Evolutionary conservation across 2,113 vertebrate species (phyloP).

Genomic region (Uria aalge): DNA sequence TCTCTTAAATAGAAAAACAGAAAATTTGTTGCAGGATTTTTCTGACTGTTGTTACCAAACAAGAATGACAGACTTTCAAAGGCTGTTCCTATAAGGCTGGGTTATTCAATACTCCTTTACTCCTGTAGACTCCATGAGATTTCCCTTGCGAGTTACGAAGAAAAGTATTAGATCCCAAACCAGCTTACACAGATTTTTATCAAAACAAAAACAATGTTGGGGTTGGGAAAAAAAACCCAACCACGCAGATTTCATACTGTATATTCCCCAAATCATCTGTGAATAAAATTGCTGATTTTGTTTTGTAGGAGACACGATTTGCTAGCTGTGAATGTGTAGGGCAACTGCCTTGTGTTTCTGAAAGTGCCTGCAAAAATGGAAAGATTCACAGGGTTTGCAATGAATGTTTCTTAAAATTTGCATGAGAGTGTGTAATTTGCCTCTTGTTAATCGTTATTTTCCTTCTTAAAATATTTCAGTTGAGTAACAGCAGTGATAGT

Average conservation of each 20-base stretch:
- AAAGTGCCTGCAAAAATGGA: not conserved
- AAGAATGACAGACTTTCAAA: not conserved
- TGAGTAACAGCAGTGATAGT: not conserved
- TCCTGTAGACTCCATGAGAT: not conserved
- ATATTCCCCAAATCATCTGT: not conserved
- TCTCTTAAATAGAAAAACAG: not conserved
- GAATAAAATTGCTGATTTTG: not conserved
- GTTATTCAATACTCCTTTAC: not conserved
- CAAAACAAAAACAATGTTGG: not conserved
- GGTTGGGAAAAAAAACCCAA: not conserved
- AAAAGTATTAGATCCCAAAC: not conserved
- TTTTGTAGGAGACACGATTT: not conserved
- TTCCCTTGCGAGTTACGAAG: not conserved
- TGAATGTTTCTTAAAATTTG: slow-evolving; percentile 34
- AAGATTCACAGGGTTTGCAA: slow-evolving; percentile 4
- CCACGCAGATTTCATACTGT: not conserved
- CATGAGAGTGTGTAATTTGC: slow-evolving; percentile 24
- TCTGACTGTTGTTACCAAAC: not conserved
- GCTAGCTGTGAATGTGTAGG: not conserved
- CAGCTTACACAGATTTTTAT: not conserved
- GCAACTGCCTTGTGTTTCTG: not conserved
- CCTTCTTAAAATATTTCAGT: slow-evolving; percentile 48
- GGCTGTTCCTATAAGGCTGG: not conserved
- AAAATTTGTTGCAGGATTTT: not conserved
- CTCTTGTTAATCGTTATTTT: slow-evolving; percentile 50